Evolutionary conservation across 2,113 vertebrate genomes (phyloP).

Genomic region (Heterocephalus glaber): DNA sequence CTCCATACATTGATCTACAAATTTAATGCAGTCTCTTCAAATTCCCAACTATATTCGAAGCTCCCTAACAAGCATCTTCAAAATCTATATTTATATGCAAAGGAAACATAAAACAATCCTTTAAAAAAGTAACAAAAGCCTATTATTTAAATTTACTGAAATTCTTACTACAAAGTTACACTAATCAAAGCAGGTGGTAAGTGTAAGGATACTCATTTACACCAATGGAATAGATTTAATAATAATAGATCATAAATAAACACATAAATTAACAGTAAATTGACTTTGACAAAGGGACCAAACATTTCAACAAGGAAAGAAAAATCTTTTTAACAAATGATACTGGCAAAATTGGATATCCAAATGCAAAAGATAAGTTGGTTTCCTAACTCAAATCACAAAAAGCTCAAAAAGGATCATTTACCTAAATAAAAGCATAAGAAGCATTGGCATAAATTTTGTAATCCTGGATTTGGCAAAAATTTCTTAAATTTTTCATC

Average conservation of each 20-base stretch:
- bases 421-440: neutral
- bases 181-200: neutral
- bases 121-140: neutral
- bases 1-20: neutral
- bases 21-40: neutral
- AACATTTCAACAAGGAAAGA: neutral
- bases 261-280: neutral
- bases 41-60: neutral
- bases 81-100: neutral
- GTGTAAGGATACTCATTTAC: neutral
- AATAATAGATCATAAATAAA: neutral
- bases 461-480: neutral
- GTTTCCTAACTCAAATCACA: neutral
- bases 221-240: neutral
- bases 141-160: neutral
- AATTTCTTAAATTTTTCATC: neutral
- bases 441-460: neutral
- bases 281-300: neutral
- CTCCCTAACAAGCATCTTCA: neutral
- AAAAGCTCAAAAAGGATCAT: neutral
- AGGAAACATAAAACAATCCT: neutral
- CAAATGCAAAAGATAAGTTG: neutral
- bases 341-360: neutral
- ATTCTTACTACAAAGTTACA: neutral
- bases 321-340: neutral